Evolutionary conservation across 2,888 invertebrate species (phyloP), one percentile per base, ranked within the genome.

Genomic region (Anticlea derivata): DNA sequence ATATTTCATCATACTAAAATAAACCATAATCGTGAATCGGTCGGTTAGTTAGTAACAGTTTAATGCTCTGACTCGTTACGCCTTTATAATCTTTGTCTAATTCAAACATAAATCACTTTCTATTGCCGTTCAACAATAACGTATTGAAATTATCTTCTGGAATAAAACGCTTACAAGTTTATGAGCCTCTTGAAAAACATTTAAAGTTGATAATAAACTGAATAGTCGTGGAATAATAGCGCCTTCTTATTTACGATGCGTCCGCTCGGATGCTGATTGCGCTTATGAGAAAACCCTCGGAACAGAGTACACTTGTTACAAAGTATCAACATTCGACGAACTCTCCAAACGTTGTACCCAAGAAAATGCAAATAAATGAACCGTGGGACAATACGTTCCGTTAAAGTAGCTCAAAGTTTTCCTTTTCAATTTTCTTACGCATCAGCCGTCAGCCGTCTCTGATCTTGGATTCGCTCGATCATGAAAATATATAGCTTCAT

Each of bases 401-500:
- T 80, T 79, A 79, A 74, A 80, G 74, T 70, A 75, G 80, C 73
- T 70, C 75, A 80, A 81, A 78, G 75, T 83, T 86, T 84, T 73
- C 75, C 72, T 80, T 83, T 87, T 86, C 83, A 84, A 88, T 87
- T 86, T 83, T 76, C 80, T 80, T 73, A 87, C 87, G 86, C 87
- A 80, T 82, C 79, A 81, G 74, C 77, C 82, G 85, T 83, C 86
- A 88, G 80, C 76, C 84, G 80, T 77, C 80, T 78, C 73, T 79
- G 87, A 88, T 89, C 85, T 85, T 80, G 73, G 80, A 84, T 80
- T 78, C 83, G 79, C 66, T 88, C 86, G 85, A 88, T 89, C 88
- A 88, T 87, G 89, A 89, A 86, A 90, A 90, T 89, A 87, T 90
- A 89, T 88, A 82, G 89, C 86, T 88, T 85, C 83, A 83, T 86